Percentiles rank a stretch among this genome's conserved stretches.
Conservation (phyloP, 2,797 vertebrate species). For the Muscicapa comitata region DNA sequence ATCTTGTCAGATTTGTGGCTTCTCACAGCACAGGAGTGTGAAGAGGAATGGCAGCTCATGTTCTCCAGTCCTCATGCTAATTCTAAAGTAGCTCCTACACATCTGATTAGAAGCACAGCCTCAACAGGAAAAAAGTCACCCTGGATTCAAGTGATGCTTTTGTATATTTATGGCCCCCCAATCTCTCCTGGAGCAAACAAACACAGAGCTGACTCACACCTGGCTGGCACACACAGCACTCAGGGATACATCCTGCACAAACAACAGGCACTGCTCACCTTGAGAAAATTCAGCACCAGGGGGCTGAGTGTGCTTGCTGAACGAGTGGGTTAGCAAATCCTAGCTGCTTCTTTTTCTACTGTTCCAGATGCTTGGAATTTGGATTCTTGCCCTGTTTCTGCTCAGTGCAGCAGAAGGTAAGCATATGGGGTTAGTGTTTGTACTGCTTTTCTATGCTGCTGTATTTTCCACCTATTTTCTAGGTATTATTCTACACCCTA, state of each 20-base stretch:
- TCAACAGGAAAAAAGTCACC: no score
- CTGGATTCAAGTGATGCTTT: neutral
- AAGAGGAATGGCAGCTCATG: neutral
- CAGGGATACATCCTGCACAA: neutral
- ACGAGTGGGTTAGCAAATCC: neutral
- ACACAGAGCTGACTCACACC: neutral
- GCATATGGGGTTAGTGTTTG: neutral
- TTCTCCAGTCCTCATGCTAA: neutral
- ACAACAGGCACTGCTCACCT: neutral
- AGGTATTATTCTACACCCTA: neutral
- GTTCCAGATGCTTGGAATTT: conserved; percentile 56
- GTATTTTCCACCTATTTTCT: neutral
- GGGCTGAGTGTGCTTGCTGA: neutral
- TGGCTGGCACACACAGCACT: accelerated
- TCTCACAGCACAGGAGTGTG: neutral
- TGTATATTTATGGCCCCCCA: neutral
- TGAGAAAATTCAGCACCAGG: neutral
- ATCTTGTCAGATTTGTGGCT: accelerated
- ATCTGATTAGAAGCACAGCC: neutral
- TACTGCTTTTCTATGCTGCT: neutral
- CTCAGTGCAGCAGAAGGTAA: conserved; percentile 36
- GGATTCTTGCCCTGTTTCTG: conserved; percentile 29
- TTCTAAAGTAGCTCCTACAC: neutral
- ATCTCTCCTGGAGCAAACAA: neutral
- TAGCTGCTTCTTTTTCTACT: neutral